phyloP scores from a whole-genome alignment of 2,797 vertebrate genomes.

The Sciurus vulgaris region DNA sequence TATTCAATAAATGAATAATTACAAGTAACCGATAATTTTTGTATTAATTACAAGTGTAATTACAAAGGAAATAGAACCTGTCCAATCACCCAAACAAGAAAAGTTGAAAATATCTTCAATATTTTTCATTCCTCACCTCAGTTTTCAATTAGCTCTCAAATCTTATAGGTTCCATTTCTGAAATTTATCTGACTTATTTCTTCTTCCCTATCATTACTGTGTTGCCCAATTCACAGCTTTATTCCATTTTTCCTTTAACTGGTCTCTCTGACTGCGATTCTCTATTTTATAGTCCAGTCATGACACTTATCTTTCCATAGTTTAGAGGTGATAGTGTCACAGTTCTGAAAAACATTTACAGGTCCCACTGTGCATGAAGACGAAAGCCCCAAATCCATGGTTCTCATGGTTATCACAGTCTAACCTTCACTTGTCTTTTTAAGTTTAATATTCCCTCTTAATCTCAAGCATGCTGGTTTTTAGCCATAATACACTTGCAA shows the following conservation, averaged over 20 bases:
- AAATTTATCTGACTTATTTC: conserved; percentile 37
- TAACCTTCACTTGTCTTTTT: background rate
- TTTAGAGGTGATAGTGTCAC: background rate
- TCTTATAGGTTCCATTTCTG: conserved; percentile 8
- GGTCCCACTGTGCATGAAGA: background rate
- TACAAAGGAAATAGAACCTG: conserved; percentile 38
- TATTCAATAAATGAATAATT: conserved; percentile 35
- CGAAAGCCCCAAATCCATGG: background rate
- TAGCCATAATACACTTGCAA: background rate
- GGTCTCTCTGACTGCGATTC: background rate
- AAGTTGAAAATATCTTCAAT: conserved; percentile 19
- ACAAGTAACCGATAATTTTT: background rate
- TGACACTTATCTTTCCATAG: background rate
- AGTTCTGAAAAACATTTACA: background rate
- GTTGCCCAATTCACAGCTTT: background rate
- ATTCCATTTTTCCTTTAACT: conserved; percentile 8
- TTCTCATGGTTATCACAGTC: conserved; percentile 1
- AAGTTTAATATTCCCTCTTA: background rate
- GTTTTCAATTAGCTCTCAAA: conserved; percentile 41
- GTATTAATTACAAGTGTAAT: conserved; percentile 23
- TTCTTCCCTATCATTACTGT: conserved; percentile 20
- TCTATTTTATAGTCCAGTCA: background rate
- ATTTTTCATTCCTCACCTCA: conserved; percentile 38
- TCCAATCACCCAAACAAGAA: conserved; percentile 6
- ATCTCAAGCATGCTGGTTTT: background rate